Percentiles rank a stretch among this genome's conserved stretches.
These are phyloP conservation scores for Gavialis gangeticus DNA, from an alignment of 2,113 vertebrate genomes.

Conservation along the genomic window DNA sequence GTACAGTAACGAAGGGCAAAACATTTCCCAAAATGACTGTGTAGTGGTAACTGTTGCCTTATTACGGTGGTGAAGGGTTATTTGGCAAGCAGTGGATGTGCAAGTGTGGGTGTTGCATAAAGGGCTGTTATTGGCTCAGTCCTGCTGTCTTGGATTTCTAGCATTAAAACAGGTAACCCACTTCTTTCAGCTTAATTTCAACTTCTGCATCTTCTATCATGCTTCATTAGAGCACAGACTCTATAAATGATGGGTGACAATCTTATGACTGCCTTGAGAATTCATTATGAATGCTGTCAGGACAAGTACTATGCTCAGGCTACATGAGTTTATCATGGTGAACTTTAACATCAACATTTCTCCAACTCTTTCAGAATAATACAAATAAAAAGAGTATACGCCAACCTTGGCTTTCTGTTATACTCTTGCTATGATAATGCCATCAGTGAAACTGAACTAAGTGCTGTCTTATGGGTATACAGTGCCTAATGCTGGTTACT, in stretches of 20 bases:
- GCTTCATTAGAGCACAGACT: slow-evolving; percentile 7
- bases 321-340: background rate
- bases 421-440: background rate
- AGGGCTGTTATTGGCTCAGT: slow-evolving; percentile 19
- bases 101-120: slow-evolving; percentile 1
- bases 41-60: slow-evolving; percentile 15
- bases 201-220: slow-evolving; percentile 45
- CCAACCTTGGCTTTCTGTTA: background rate
- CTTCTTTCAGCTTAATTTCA: slow-evolving; percentile 36
- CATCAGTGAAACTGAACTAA: background rate
- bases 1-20: slow-evolving; percentile 13
- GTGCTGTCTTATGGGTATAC: background rate
- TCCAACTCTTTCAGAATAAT: background rate
- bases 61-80: slow-evolving; percentile 27
- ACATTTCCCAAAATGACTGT: slow-evolving; percentile 4
- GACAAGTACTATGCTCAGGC: background rate
- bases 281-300: background rate
- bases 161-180: background rate
- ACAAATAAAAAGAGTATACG: background rate
- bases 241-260: background rate
- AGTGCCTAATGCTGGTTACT: rapidly evolving
- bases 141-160: background rate
- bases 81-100: slow-evolving; percentile 28
- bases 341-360: background rate
- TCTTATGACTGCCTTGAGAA: background rate